Base-by-base conservation (phyloP, 1,140 invertebrate species). In the Sogatella furcifera region DNA sequence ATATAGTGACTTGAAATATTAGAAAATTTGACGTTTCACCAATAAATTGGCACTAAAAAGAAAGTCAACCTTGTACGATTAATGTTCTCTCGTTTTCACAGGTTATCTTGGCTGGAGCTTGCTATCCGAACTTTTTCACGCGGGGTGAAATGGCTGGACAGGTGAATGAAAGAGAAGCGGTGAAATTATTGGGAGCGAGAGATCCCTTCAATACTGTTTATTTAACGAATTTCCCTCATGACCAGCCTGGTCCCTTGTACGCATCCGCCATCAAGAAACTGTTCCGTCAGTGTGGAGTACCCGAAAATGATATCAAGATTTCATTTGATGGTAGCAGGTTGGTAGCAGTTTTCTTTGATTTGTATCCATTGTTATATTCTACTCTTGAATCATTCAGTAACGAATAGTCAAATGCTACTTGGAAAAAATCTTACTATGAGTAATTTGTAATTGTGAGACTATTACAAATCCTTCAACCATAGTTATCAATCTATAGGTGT, bases 41-140 rank as follows among this genome's bases (percentile, higher is more conserved):
- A 28, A 28, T 28, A 6, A 28, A 28, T 28, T 28, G 6, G 24
- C 6, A n/a, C n/a, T n/a, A n/a, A n/a, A n/a, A n/a, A n/a, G n/a
- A n/a, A n/a, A n/a, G n/a, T 28, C 6, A 28, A 6, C 60, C 22
- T 28, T 28, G 24, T 4, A 28, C 6, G 24, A 28, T 2, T 44
- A 49, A 6, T 28, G 6, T 28, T 28, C 6, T 28, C 6, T 6
- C 24, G 6, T 28, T 28, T 54, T 68, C 70, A 34, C 68, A 90
- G 85, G 70, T 90, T 28, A 75, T 86, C 3, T 73, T 90, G 31
- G 83, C 84, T 62, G 88, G 86, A 11, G 89, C 90, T 17, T 96
- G 96, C 73, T 97, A 95, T 76, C 95, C 94, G 0, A 85, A 95
- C 71, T 96, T 91, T 70, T 96, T 91, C 73, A 67, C 85, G 11